Evolutionary conservation across 2,113 vertebrate genomes (phyloP).

Genomic region (Saguinus imperator): DNA sequence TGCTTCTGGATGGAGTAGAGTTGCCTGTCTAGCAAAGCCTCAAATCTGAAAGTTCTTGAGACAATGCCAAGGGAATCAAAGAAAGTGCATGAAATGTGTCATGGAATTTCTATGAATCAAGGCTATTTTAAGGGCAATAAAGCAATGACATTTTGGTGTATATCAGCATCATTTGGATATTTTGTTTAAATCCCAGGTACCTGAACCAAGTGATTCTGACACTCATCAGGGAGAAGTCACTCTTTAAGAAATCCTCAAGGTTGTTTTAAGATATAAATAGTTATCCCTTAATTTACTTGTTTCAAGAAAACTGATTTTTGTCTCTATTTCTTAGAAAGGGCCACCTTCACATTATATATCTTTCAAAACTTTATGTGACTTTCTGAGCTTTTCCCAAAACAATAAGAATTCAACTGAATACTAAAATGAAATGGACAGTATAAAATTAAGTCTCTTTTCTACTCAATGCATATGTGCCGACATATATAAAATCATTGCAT

Average conservation of each 20-base stretch:
- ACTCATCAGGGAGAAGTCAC: neutral
- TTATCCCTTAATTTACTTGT: neutral
- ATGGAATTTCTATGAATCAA: neutral
- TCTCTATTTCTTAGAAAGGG: neutral
- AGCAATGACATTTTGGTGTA: neutral
- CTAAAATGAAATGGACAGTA: neutral
- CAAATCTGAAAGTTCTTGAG: neutral
- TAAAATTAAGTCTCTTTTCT: neutral
- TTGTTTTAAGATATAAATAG: neutral
- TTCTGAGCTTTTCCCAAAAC: neutral
- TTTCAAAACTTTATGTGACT: neutral
- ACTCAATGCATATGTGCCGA: neutral
- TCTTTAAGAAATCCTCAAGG: neutral
- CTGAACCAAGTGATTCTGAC: neutral
- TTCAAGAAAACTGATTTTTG: neutral
- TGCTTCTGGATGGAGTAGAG: neutral
- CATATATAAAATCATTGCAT: neutral
- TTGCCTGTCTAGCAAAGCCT: neutral
- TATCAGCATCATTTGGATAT: neutral
- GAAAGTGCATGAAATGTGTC: neutral
- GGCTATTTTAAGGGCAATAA: neutral
- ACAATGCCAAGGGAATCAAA: neutral
- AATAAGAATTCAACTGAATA: neutral
- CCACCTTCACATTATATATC: neutral
- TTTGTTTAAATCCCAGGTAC: neutral